These are phyloP conservation scores for Hippolais icterina DNA, from an alignment of 2,113 vertebrate species.

Conservation along the genomic window DNA sequence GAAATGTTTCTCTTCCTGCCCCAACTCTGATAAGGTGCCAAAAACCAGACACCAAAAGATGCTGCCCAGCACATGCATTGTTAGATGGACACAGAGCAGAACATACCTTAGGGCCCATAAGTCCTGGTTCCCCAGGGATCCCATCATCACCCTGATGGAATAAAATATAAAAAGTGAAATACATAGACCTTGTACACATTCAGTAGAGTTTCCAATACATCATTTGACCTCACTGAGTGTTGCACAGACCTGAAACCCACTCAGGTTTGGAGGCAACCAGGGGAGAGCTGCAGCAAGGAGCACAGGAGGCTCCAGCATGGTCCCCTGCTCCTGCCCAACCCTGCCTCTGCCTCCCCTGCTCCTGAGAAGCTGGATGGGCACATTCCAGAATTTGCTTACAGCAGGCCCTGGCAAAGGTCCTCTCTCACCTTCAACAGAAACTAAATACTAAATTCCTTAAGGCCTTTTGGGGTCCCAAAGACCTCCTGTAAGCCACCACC, in stretches of 20 bases:
- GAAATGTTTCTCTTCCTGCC: background rate
- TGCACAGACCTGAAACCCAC: background rate
- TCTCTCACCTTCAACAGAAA: background rate
- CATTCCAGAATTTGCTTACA: background rate
- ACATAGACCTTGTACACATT: background rate
- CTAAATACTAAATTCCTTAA: background rate
- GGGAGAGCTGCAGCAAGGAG: background rate
- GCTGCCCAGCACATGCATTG: background rate
- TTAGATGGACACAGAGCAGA: background rate
- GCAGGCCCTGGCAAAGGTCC: background rate
- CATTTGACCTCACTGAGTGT: background rate
- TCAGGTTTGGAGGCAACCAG: background rate
- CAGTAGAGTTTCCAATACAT: background rate
- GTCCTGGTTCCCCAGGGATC: slow-evolving; percentile 79
- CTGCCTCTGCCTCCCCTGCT: background rate
- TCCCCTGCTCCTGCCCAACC: background rate
- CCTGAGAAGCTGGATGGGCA: background rate
- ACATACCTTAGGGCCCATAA: slow-evolving; percentile 80
- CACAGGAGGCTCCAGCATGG: background rate
- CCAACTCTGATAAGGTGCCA: background rate
- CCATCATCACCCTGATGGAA: slow-evolving; percentile 85
- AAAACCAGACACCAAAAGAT: background rate
- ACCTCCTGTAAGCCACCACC: background rate
- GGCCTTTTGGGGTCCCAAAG: background rate
- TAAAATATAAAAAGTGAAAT: background rate